These are phyloP conservation scores for Bucco capensis DNA, from an alignment of 2,113 vertebrate genomes.

Conservation along the genomic window DNA sequence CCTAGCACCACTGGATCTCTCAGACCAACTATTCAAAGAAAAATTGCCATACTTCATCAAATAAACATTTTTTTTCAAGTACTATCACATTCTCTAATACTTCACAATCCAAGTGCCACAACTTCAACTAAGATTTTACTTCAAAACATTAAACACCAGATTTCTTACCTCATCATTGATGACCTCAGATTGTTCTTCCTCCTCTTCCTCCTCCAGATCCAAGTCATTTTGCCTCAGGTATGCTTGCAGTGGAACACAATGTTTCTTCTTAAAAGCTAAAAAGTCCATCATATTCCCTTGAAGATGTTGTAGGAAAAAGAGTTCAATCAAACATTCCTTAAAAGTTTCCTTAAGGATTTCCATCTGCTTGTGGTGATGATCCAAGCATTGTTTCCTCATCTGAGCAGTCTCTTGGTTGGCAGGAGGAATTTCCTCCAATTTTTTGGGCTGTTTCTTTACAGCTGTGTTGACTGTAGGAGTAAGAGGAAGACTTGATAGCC, in stretches of 20 bases:
- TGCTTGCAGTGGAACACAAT: constrained; percentile 87
- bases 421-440: constrained; percentile 91
- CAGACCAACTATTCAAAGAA: background rate
- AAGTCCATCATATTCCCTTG: constrained; percentile 99
- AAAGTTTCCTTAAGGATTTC: constrained; percentile 88
- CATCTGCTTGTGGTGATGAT: constrained; percentile 90
- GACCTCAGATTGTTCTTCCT: constrained; percentile 93
- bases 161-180: constrained; percentile 93
- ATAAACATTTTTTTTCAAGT: background rate
- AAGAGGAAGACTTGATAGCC: constrained; percentile 80
- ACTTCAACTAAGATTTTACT: background rate
- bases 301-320: constrained; percentile 96
- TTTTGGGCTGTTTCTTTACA: constrained; percentile 84
- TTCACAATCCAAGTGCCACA: background rate
- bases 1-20: background rate
- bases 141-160: background rate
- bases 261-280: constrained; percentile 94
- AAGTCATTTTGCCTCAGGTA: constrained; percentile 94
- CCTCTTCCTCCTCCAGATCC: constrained; percentile 94
- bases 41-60: background rate
- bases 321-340: constrained; percentile 90
- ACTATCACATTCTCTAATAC: background rate
- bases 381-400: constrained; percentile 90
- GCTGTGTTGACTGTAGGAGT: constrained; percentile 65
- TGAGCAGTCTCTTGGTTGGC: constrained; percentile 88